A percentile compares a stretch with the other conserved stretches of the same genome.
Conservation (phyloP, 2,888 invertebrate species). For the Vesta saturnalis region DNA sequence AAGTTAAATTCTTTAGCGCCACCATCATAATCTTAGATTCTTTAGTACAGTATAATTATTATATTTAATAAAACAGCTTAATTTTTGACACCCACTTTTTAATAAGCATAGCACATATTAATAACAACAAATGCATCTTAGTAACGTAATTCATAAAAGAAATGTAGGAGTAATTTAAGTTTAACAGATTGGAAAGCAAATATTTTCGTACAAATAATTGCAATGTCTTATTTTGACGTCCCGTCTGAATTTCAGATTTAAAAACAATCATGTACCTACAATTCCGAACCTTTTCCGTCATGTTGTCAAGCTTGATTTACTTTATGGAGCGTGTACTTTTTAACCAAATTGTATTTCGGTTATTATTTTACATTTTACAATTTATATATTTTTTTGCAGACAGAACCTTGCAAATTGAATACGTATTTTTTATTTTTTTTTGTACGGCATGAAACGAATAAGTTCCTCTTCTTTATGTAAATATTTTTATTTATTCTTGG, state of each 20-base stretch:
- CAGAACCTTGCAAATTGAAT: too few relatives aligned
- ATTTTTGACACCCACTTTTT: too few relatives aligned
- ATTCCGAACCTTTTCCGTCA: conserved; percentile 35
- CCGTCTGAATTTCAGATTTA: conserved; percentile 31
- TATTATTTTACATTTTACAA: neutral
- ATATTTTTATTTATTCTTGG: conserved; percentile 1
- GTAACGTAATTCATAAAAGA: neutral
- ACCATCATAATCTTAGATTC: too few relatives aligned
- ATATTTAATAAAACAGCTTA: too few relatives aligned
- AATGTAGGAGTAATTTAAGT: neutral
- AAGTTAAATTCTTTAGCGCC: too few relatives aligned
- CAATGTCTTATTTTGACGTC: conserved; percentile 40
- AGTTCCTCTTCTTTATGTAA: neutral
- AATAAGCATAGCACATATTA: too few relatives aligned
- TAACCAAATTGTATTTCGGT: neutral
- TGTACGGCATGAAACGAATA: neutral
- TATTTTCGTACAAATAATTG: conserved; percentile 25
- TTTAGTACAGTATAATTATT: too few relatives aligned
- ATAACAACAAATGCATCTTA: too few relatives aligned
- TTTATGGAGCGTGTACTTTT: neutral
- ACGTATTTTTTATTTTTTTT: too few relatives aligned
- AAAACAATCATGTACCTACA: conserved; percentile 31
- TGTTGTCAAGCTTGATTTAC: conserved; percentile 25
- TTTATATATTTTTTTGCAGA: neutral
- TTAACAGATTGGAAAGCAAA: conserved; percentile 14